Conservation (phyloP, 92 coral and sea anemone genomes). For the Micromussa lordhowensis region DNA sequence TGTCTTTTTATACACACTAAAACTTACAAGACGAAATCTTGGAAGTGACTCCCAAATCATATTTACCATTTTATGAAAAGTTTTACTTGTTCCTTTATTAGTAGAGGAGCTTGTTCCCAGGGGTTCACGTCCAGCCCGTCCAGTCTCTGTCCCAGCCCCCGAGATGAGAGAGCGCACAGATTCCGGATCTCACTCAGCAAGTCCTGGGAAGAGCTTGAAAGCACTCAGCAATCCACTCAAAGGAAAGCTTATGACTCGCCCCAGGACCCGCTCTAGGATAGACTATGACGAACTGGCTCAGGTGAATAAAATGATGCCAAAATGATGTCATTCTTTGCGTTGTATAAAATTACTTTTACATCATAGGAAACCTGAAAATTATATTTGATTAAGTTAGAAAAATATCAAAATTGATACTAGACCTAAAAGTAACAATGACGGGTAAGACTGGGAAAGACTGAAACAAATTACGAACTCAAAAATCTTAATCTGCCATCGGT, state of each 20-base stretch:
- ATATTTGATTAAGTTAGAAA: neutral
- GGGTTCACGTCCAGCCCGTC: slow-evolving; percentile 58
- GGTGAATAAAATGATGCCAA: slow-evolving; percentile 46
- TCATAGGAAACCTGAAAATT: neutral
- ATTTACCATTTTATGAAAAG: no score
- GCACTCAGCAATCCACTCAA: slow-evolving; percentile 68
- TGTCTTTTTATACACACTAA: no score
- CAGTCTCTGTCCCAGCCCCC: slow-evolving; percentile 67
- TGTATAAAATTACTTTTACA: neutral
- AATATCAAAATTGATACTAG: neutral
- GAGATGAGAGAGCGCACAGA: slow-evolving; percentile 76
- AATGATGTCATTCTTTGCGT: neutral
- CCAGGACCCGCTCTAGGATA: slow-evolving; percentile 65
- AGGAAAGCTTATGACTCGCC: slow-evolving; percentile 63
- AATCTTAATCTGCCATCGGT: no score
- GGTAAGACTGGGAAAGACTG: neutral
- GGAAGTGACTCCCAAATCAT: no score
- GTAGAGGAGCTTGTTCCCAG: slow-evolving; percentile 52
- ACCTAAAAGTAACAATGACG: neutral
- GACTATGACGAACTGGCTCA: slow-evolving; percentile 80
- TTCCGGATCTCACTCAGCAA: slow-evolving; percentile 60
- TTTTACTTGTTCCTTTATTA: neutral
- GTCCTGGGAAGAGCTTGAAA: slow-evolving; percentile 81
- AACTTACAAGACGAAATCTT: no score
- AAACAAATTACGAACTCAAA: neutral